A percentile compares a stretch with the other conserved stretches of the same genome.
Evolutionary conservation across 37 sponge, comb jelly and placozoan genomes (phyloP).

Genomic region (Oscarella lobularis): DNA sequence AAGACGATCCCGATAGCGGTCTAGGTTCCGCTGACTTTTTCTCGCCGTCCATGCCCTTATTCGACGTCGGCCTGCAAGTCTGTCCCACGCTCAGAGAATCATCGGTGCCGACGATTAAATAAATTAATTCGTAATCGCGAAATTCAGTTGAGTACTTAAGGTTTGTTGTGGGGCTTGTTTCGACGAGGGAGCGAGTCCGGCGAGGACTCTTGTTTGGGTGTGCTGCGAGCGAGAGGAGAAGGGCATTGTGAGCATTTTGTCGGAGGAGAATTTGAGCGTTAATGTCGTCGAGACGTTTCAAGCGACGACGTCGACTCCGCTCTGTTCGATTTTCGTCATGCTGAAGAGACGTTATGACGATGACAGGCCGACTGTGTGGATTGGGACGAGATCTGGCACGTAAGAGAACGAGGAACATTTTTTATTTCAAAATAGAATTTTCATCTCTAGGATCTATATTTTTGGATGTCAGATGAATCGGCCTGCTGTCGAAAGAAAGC

Average conservation of each 20-base stretch:
- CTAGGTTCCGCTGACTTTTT: background rate
- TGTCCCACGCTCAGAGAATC: background rate
- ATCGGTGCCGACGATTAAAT: no score
- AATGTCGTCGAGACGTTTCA: background rate
- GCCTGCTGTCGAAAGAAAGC: background rate
- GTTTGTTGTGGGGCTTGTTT: no score
- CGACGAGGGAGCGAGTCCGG: background rate
- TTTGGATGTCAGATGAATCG: background rate
- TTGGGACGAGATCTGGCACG: background rate
- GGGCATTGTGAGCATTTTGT: background rate
- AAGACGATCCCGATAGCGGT: background rate
- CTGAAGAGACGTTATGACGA: background rate
- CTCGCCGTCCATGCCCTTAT: background rate
- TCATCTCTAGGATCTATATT: background rate
- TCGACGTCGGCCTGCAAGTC: background rate
- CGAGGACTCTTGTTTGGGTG: background rate
- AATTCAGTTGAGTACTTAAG: no score
- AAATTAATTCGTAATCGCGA: no score
- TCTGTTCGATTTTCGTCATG: background rate
- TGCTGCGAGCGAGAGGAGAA: background rate
- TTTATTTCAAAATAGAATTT: background rate
- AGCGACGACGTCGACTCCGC: background rate
- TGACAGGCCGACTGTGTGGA: background rate
- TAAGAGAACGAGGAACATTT: background rate
- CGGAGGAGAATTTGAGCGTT: background rate